Base-by-base conservation (phyloP, 2,888 invertebrate species). In the Subacronicta megacephala region DNA sequence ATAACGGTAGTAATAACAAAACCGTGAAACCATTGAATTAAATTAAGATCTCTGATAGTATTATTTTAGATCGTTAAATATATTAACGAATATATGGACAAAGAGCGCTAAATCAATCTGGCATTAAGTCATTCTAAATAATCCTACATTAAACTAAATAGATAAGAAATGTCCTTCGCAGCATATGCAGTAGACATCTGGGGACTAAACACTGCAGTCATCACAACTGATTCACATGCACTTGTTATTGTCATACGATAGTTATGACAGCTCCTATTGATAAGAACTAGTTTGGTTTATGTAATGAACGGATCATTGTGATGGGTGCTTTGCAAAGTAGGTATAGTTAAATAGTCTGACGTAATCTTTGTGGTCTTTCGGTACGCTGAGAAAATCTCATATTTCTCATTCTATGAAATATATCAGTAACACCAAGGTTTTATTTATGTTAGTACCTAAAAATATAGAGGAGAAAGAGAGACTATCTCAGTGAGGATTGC, bases 201-300 rank as follows among this genome's bases (percentile, higher is more conserved):
- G 56, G 36, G 46, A 50, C 40, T 56, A 67, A 67, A 53, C 60
- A 56, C 38, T 4, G 37, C 42, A 31, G 29, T 44, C 46, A 42
- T 50, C 43, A 46, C 18, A 38, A 58, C 40, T 37, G 52, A 60
- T 51, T 57, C 65, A 49, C 62, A 65, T 61, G 56, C 53, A 51
- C 53, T 60, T 71, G 72, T 71, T 75, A 63, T 71, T 63, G 68
- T 67, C 67, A 71, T 59, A 18, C 15, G 58, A 75, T 71, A 67
- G 54, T 50, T 67, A 63, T 74, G 56, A 41, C 62, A 59, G 56
- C 13, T 45, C 10, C 33, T 23, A 47, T 35, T 57, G 47, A 73
- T 73, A 64, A 50, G 57, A 36, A 26, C 20, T 29, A 37, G 53
- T 29, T 47, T 16, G 7, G 13, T 52, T 55, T 42, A 38, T 43